Base-by-base conservation (phyloP, 2,113 vertebrate genomes). In the Pogonocichla stellata region DNA sequence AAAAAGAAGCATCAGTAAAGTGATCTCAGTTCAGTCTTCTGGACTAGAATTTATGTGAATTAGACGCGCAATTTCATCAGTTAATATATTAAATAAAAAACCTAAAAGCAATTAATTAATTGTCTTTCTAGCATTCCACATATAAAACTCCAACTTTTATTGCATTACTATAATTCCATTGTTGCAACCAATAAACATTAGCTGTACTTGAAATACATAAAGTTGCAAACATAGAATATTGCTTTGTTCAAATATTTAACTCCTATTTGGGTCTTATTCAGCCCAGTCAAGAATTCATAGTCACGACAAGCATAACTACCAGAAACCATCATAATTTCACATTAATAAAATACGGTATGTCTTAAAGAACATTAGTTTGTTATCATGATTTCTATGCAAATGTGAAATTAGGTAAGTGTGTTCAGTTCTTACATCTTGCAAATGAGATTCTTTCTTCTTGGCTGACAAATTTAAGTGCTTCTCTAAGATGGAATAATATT, bases 391-490 rank as follows among this genome's bases (percentile, higher is more conserved):
- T 73, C 60, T 64, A 36, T n/a, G 58, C 34, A 88, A 82, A 87
- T n/a, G 20, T 40, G 29, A 86, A 83, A 62, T 15, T 48, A 12
- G 9, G 4, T 54, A 75, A 77, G 14, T 53, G 13, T 4, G 8
- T 66, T 81, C 42, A 90, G 70, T 90, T 62, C 98, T 98, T 98
- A 99, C 99, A 97, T 99, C 99, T 97, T 99, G 99, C 75, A 99
- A 98, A 97, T 99, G 99, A 66, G 98, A 97, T 91, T 99, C 99
- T 95, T 99, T 99, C 97, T 99, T 99, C 98, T 99, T 99, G 82
- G 99, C 98, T 66, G 99, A 99, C 94, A 99, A 95, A 98, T 98
- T 99, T 96, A 99, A 98, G 96, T 99, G 99, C 94, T 99, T 99
- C 95, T 99, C 99, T 81, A 99, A 98, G n/a, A 98, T 98, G 66